Evolutionary conservation across 2,113 vertebrate genomes (phyloP).

Genomic region (Talpa occidentalis): DNA sequence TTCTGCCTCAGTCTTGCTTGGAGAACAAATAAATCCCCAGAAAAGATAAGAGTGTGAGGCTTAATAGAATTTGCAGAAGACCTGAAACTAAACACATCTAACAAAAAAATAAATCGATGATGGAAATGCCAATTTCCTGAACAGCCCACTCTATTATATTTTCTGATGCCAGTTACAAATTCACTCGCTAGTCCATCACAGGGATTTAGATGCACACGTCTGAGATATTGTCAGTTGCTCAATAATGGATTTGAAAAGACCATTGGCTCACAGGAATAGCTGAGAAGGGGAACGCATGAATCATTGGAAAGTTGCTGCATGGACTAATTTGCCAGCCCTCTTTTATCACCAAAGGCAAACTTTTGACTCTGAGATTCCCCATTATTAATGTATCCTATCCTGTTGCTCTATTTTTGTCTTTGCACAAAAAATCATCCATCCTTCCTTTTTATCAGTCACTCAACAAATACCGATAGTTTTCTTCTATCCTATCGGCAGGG

Average conservation of each 20-base stretch:
- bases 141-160: constrained; percentile 20
- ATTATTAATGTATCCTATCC: neutral
- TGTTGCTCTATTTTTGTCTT: neutral
- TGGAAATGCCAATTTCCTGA: constrained; percentile 34
- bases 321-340: neutral
- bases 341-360: neutral
- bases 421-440: neutral
- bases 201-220: constrained; percentile 3
- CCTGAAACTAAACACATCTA: constrained; percentile 54
- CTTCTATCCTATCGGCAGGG: neutral
- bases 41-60: constrained; percentile 2
- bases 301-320: neutral
- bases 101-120: constrained; percentile 61
- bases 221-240: constrained; percentile 36
- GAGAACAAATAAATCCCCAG: constrained; percentile 31
- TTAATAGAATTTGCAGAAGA: constrained; percentile 46
- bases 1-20: constrained; percentile 2
- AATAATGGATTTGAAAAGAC: neutral
- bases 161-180: constrained; percentile 54
- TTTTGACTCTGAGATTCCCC: neutral
- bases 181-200: constrained; percentile 17
- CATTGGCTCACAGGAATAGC: neutral
- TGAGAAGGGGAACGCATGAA: neutral
- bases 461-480: neutral
- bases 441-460: neutral